Evolutionary conservation across 2,113 vertebrate species (phyloP).

Genomic region (Gallinago media): DNA sequence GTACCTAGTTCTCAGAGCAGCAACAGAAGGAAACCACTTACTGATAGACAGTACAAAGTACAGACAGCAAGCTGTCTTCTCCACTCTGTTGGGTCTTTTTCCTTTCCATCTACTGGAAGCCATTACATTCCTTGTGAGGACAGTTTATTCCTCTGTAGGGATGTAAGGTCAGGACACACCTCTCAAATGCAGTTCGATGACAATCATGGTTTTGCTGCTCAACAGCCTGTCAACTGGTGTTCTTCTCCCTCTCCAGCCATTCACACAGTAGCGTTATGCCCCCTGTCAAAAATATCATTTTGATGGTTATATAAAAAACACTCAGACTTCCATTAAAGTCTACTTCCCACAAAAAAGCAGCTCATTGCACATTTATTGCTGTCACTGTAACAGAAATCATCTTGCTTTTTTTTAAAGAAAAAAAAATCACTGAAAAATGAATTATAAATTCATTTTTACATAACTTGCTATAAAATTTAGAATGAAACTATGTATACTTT

Average conservation of each 20-base stretch:
- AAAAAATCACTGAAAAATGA: background rate
- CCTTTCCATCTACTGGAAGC: background rate
- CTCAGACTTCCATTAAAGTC: conserved; percentile 1
- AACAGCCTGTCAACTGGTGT: background rate
- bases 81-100: background rate
- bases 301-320: background rate
- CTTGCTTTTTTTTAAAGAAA: background rate
- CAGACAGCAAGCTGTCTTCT: background rate
- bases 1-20: background rate
- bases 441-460: conserved; percentile 7
- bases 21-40: background rate
- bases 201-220: background rate
- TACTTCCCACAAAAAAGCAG: background rate
- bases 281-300: conserved; percentile 3
- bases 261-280: background rate
- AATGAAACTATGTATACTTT: conserved; percentile 38
- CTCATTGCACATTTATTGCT: background rate
- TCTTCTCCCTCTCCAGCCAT: background rate
- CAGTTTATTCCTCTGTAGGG: background rate
- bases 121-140: accelerated
- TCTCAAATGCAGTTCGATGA: background rate
- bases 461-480: conserved; percentile 30
- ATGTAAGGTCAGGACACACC: background rate
- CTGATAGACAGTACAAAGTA: background rate
- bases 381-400: background rate